Percentiles rank a stretch among this genome's conserved stretches.
phyloP scores from a whole-genome alignment of 2,797 vertebrate species.

The Gila robusta region DNA sequence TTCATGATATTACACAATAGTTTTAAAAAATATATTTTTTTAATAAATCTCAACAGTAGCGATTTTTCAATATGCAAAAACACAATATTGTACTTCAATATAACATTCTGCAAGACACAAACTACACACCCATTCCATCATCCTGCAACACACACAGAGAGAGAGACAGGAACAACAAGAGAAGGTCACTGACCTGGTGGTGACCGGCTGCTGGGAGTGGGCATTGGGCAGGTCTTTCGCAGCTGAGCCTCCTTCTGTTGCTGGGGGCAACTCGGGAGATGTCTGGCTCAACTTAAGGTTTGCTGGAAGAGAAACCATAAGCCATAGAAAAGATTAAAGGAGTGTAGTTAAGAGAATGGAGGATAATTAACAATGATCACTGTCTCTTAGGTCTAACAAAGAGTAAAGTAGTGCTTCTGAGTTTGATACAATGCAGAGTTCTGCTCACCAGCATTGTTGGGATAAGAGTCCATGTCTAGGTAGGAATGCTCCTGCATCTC shows the following conservation, averaged over 20 bases:
- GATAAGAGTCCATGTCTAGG: slow-evolving; percentile 93
- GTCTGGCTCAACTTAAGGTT: slow-evolving; percentile 89
- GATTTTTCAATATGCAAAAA: background rate
- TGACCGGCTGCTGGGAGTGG: slow-evolving; percentile 89
- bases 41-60: background rate
- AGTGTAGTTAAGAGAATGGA: slow-evolving; percentile 1
- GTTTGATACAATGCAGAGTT: background rate
- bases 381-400: slow-evolving; percentile 9
- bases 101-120: background rate
- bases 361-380: background rate
- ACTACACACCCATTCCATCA: slow-evolving; percentile 9
- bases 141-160: background rate
- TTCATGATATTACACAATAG: background rate
- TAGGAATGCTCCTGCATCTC: slow-evolving; percentile 91
- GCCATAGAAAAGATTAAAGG: slow-evolving; percentile 24
- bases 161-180: slow-evolving; percentile 40
- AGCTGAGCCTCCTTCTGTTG: slow-evolving; percentile 77
- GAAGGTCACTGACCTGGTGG: slow-evolving; percentile 74
- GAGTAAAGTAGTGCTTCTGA: background rate
- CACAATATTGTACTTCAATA: background rate
- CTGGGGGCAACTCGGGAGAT: slow-evolving; percentile 87
- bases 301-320: slow-evolving; percentile 62
- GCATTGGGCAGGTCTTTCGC: slow-evolving; percentile 86
- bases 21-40: background rate
- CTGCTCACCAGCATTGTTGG: slow-evolving; percentile 82